Base-by-base conservation (phyloP, 2,113 vertebrate genomes). In the Lepus timidus region DNA sequence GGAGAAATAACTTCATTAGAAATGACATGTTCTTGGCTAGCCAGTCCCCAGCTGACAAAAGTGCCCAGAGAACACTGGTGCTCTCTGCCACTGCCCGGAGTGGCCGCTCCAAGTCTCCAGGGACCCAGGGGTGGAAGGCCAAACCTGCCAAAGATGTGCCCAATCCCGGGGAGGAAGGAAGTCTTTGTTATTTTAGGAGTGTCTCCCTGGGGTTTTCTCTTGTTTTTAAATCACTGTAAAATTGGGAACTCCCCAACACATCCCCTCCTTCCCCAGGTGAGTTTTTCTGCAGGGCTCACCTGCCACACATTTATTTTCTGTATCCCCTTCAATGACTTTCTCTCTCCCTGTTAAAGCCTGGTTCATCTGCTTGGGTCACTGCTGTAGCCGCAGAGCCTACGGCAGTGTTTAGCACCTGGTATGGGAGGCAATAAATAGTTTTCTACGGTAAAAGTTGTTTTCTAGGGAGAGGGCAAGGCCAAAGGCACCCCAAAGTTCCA, bases 11-110 rank as follows among this genome's bases (percentile, higher is more conserved):
- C 67, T 85, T 92, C 82, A 94, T 91, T 92, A 70, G 74, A 90
- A 94, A 88, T 90, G 91, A 75, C 93, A 39, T 79, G 64, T 85
- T 85, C 82, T 95, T 90, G 91, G 78, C 94, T 78, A 64, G 39
- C 39, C 25, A 55, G 55, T 64, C 61, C 39, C 73, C 49, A 5
- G 13, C 55, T 87, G 79, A 81, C 49, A 55, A 31, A 36, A 74
- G n/a, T 74, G 49, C 17, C 62, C 65, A 27, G 9, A n/a, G 51
- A 87, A 27, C 49, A 36, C 58, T 65, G 88, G 67, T 29, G 67
- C 55, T 84, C 64, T 62, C 52, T 90, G 68, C 6, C 23, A 80
- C 58, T 85, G 11, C 82, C 31, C 55, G 29, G 36, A 85, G 27
- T 25, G 70, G 36, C 29, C 16, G 23, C 31, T 84, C 55, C 5